Conservation (phyloP, 2,888 invertebrate genomes). For the Geophilus truncorum region DNA sequence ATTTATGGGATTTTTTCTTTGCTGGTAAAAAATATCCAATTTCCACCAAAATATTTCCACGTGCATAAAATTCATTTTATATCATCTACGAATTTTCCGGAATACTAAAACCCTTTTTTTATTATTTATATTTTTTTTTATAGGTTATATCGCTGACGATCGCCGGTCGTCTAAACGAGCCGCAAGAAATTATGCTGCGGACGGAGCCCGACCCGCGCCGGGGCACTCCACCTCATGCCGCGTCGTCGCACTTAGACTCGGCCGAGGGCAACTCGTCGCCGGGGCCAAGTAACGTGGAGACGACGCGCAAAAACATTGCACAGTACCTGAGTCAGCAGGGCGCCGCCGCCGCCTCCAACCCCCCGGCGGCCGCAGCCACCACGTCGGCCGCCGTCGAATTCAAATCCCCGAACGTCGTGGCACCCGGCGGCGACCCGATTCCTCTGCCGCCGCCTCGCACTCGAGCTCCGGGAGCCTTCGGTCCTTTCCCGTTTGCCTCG, state of each 20-base stretch:
- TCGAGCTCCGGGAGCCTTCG: conserved; percentile 46
- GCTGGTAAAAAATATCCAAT: too few relatives aligned
- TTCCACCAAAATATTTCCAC: too few relatives aligned
- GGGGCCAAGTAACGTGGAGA: conserved; percentile 46
- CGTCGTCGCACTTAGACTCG: conserved; percentile 41
- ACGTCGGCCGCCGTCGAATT: conserved; percentile 41
- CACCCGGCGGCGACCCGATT: conserved; percentile 68
- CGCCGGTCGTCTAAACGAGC: conserved; percentile 61
- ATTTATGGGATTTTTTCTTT: too few relatives aligned
- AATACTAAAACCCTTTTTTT: too few relatives aligned
- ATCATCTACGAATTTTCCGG: too few relatives aligned
- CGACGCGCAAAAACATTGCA: conserved; percentile 47
- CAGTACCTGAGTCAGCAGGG: conserved; percentile 48
- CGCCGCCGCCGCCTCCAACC: conserved; percentile 35
- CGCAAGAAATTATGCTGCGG: conserved; percentile 65
- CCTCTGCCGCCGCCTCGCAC: conserved; percentile 45
- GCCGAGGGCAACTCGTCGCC: conserved; percentile 40
- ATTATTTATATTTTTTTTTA: too few relatives aligned
- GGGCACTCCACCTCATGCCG: conserved; percentile 29
- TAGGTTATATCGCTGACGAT: conserved; percentile 60
- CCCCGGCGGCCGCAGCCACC: not conserved
- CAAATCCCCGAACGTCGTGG: conserved; percentile 73
- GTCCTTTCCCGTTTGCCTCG: conserved; percentile 80
- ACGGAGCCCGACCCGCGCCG: conserved; percentile 49
- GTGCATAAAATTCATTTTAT: too few relatives aligned